Evolutionary conservation across 2,888 invertebrate genomes (phyloP).

Genomic region (Drosophila lacicola): DNA sequence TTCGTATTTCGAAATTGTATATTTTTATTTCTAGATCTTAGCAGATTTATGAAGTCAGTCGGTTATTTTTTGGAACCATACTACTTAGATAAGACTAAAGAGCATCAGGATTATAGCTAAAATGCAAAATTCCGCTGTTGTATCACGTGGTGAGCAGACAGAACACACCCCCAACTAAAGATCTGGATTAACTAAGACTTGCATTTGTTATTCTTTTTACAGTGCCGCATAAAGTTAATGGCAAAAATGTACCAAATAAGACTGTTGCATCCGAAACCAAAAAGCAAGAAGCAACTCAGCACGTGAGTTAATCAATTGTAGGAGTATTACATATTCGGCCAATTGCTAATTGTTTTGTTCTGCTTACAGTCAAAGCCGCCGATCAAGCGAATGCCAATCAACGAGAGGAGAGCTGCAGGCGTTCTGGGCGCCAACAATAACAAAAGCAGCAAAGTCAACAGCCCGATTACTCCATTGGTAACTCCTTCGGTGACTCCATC

Average conservation of each 20-base stretch:
- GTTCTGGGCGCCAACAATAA: background rate
- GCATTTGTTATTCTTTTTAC: too few species aligned
- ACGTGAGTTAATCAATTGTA: background rate
- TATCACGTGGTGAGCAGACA: conserved; percentile 4
- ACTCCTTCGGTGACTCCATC: too few species aligned
- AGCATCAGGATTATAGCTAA: conserved; percentile 1
- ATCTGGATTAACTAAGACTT: too few species aligned
- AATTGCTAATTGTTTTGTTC: too few species aligned
- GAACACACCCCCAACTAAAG: too few species aligned
- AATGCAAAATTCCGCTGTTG: conserved; percentile 41
- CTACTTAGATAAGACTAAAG: conserved; percentile 1
- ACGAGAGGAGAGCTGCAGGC: background rate
- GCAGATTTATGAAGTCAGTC: conserved; percentile 16
- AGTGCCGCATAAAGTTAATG: background rate
- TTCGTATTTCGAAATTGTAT: conserved; percentile 45
- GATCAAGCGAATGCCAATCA: background rate
- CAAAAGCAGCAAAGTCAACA: background rate
- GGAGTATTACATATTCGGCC: too few species aligned
- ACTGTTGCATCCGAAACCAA: background rate
- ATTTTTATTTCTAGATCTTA: conserved; percentile 24
- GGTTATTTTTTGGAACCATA: conserved; percentile 11
- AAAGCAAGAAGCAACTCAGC: background rate
- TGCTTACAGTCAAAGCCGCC: background rate
- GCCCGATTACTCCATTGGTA: too few species aligned
- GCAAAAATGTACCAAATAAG: background rate